A percentile compares a stretch with the other conserved stretches of the same genome.
phyloP scores from a whole-genome alignment of 2,113 vertebrate species.

The Tringa solitaria region DNA sequence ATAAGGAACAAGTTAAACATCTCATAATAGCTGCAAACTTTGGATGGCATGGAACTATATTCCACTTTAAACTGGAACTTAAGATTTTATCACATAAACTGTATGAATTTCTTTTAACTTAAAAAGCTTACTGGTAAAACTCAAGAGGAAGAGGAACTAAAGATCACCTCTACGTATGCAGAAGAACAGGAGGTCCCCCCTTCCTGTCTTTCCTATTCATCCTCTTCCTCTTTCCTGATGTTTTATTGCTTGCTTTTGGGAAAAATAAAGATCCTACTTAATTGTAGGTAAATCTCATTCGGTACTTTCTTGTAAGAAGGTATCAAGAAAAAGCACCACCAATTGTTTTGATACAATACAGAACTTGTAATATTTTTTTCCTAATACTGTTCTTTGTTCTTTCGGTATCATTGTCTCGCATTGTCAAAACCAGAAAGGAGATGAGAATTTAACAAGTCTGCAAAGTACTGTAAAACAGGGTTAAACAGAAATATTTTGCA shows the following conservation, averaged over 20 bases:
- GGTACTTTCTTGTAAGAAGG: neutral
- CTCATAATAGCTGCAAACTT: neutral
- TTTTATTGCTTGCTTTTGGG: neutral
- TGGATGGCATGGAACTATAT: neutral
- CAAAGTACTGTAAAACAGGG: neutral
- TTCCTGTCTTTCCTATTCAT: neutral
- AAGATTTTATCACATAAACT: neutral
- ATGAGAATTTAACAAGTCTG: neutral
- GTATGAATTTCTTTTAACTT: neutral
- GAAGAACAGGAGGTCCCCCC: neutral
- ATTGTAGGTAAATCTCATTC: neutral
- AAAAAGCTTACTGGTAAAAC: neutral
- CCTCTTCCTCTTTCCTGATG: neutral
- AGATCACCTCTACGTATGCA: neutral
- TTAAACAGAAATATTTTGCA: neutral
- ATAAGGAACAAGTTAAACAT: neutral
- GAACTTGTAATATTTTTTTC: neutral
- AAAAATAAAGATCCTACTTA: neutral
- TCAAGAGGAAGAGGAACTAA: neutral
- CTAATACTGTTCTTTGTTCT: neutral
- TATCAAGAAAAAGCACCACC: neutral
- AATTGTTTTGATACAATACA: neutral
- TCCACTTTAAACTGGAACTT: neutral
- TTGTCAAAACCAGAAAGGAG: neutral
- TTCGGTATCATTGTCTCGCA: neutral